phyloP scores from a whole-genome alignment of 2,113 vertebrate genomes.

The Eira barbara region DNA sequence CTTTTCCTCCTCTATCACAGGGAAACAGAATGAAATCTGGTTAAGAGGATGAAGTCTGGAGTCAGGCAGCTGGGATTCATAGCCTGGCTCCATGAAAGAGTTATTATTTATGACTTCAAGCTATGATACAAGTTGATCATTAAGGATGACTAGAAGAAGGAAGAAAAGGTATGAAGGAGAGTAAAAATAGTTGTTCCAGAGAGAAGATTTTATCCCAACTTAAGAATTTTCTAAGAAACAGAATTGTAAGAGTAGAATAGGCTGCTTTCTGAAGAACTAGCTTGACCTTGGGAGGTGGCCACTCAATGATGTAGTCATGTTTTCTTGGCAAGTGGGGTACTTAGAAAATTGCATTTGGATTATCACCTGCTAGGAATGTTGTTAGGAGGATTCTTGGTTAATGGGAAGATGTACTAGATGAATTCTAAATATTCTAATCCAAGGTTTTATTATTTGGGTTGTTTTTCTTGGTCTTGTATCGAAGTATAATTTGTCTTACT shows the following conservation, averaged over 20 bases:
- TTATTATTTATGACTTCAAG: background rate
- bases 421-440: background rate
- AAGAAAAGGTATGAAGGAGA: background rate
- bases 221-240: background rate
- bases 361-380: background rate
- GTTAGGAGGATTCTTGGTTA: background rate
- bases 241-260: background rate
- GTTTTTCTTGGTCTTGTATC: background rate
- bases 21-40: background rate
- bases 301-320: background rate
- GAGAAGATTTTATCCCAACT: background rate
- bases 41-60: background rate
- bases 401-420: background rate
- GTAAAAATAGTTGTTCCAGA: background rate
- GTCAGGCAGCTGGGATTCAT: background rate
- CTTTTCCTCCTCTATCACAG: background rate
- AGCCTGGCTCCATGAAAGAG: background rate
- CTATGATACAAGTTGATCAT: background rate
- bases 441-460: slow-evolving; percentile 8
- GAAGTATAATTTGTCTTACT: slow-evolving; percentile 13
- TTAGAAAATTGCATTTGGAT: slow-evolving; percentile 34
- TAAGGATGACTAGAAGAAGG: background rate
- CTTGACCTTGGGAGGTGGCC: background rate
- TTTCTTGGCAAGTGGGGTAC: background rate
- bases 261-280: background rate